Evolutionary conservation across 92 coral and sea anemone genomes (phyloP).

Genomic region (Bergia sp.): DNA sequence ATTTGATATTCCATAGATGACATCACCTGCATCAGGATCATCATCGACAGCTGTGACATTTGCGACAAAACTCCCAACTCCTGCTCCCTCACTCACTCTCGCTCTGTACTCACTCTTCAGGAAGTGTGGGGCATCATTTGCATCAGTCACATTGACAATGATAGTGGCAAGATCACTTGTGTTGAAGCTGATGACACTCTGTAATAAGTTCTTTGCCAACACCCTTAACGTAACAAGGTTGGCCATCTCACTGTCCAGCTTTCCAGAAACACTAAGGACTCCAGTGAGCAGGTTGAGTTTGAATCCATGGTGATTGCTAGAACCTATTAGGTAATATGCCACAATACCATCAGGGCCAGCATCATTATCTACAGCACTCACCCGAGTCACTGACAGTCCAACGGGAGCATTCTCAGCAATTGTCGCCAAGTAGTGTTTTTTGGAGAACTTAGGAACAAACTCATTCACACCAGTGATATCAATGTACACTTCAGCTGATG

Average conservation of each 20-base stretch:
- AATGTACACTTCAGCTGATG: slow-evolving; percentile 68
- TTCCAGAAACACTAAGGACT: slow-evolving; percentile 78
- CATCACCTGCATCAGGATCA: slow-evolving; percentile 55
- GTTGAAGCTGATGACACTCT: slow-evolving; percentile 74
- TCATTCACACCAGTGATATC: slow-evolving; percentile 84
- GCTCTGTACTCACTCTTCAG: slow-evolving; percentile 67
- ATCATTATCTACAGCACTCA: slow-evolving; percentile 90
- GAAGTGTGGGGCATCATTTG: slow-evolving; percentile 93
- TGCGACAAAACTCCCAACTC: slow-evolving; percentile 63
- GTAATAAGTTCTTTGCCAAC: slow-evolving; percentile 83
- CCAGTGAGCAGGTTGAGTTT: slow-evolving; percentile 77
- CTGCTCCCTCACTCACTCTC: slow-evolving; percentile 64
- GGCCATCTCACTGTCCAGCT: slow-evolving; percentile 77
- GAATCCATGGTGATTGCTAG: slow-evolving; percentile 76
- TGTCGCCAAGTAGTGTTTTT: slow-evolving; percentile 65
- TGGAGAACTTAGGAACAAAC: slow-evolving; percentile 74
- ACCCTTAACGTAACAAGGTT: slow-evolving; percentile 75
- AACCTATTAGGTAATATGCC: slow-evolving; percentile 76
- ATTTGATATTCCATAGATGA: slow-evolving; percentile 68
- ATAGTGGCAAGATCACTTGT: slow-evolving; percentile 82
- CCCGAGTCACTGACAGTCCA: slow-evolving; percentile 77
- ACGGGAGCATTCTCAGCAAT: slow-evolving; percentile 87
- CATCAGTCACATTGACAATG: slow-evolving; percentile 82
- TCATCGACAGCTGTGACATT: slow-evolving; percentile 98
- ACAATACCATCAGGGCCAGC: slow-evolving; percentile 88